A percentile compares a stretch with the other conserved stretches of the same genome.
Conservation (phyloP, 2,113 vertebrate species). For the Oenanthe melanoleuca region DNA sequence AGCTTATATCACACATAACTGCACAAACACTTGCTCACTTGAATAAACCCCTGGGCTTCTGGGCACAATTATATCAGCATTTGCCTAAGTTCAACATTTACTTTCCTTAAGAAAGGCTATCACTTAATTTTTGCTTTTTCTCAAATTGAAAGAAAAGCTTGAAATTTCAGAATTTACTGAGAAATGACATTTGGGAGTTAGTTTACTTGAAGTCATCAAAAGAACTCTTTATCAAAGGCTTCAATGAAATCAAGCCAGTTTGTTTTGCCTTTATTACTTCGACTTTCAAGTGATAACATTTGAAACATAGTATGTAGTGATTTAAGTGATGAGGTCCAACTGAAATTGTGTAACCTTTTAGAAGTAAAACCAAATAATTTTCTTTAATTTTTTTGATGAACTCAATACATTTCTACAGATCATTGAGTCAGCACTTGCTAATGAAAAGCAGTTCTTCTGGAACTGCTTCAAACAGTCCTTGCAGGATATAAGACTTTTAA, state of each 20-base stretch:
- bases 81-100: background rate
- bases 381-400: background rate
- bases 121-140: background rate
- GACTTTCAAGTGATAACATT: slow-evolving; percentile 12
- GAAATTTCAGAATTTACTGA: background rate
- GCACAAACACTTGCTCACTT: background rate
- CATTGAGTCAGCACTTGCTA: slow-evolving; percentile 60
- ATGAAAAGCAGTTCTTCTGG: slow-evolving; percentile 62
- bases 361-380: slow-evolving; percentile 38
- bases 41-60: background rate
- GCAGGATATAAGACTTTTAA: slow-evolving; percentile 41
- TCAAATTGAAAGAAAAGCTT: background rate
- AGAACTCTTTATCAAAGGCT: background rate
- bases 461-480: slow-evolving; percentile 57
- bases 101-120: background rate
- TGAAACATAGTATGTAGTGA: background rate
- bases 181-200: background rate
- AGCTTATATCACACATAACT: background rate
- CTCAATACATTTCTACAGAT: slow-evolving; percentile 13
- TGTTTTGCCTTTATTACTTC: background rate
- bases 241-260: background rate
- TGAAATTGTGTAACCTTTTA: slow-evolving; percentile 44
- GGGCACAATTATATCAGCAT: background rate
- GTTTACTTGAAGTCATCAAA: background rate
- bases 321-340: background rate